Evolutionary conservation across 2,797 vertebrate genomes (phyloP).

Genomic region (Cephalopachus bancanus): DNA sequence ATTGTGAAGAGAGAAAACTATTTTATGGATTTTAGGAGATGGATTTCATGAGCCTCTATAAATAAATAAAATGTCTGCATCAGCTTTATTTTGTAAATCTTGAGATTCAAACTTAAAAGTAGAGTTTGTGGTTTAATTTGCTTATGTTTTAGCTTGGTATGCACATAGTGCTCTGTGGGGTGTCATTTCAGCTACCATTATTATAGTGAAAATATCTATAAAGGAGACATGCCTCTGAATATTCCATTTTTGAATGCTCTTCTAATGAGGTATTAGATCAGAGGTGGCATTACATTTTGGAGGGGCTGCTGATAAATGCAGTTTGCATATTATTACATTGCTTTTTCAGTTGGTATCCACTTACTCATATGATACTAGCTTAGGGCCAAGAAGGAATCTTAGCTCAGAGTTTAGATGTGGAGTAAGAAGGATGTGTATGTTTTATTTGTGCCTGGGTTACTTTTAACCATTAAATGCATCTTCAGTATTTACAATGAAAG

Average conservation of each 20-base stretch:
- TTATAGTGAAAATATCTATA: not conserved
- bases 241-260: not conserved
- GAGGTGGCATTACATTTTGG: constrained; percentile 4
- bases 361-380: not conserved
- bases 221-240: not conserved
- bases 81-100: constrained; percentile 65
- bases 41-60: not conserved
- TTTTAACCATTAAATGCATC: not conserved
- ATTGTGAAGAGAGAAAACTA: not conserved
- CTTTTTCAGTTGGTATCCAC: not conserved
- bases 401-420: not conserved
- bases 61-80: constrained; percentile 30
- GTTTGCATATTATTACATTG: not conserved
- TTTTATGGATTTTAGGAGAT: not conserved
- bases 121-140: constrained; percentile 58
- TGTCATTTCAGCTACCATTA: not conserved
- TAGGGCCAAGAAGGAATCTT: not conserved
- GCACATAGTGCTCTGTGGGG: not conserved
- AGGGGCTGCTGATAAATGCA: constrained; percentile 26
- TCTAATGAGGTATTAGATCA: constrained; percentile 40
- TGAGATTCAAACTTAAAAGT: constrained; percentile 59
- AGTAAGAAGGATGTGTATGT: not conserved
- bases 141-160: constrained; percentile 33
- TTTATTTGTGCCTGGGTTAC: not conserved
- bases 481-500: not conserved